Base-by-base conservation (phyloP, 2,888 invertebrate genomes). In the Platycheirus albimanus region DNA sequence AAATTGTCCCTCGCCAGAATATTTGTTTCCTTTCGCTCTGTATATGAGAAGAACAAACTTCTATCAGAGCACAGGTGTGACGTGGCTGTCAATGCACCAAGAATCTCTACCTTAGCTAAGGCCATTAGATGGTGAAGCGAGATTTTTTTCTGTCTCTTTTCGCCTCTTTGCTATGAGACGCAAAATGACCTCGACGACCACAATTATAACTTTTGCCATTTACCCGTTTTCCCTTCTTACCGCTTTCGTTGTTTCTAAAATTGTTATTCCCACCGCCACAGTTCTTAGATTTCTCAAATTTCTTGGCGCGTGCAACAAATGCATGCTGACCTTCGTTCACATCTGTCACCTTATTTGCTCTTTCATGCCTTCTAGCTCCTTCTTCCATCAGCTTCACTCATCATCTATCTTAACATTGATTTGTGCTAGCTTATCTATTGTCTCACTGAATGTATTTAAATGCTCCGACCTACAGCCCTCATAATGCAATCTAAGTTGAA, bases 101-200 rank as follows among this genome's bases (percentile, higher is more conserved):
- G 19, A 15, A n/a, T 71, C 51, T 51, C 8, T 49, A 1, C 6
- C 13, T 11, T 56, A n/a, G 10, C 3, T 10, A 24, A 0, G 1
- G 13, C 13, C 11, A 4, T 13, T 20, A 19, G 45, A 33, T 17
- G 20, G 19, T 33, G 56, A 36, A 45, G 56, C 33, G 11, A 69
- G 36, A 28, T 7, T 19, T 11, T 8, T 11, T n/a, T 33, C 17
- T 30, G 17, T 61, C 11, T 6, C 45, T 61, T 45, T 45, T 11
- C 10, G 30, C 7, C n/a, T 58, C 56, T 13, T 38, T 58, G 17
- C 56, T 41, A 24, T 58, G 24, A 24, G 56, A 28, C 17, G 33
- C 61, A 19, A 33, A 58, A 24, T 58, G 51, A 84, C 15, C 81
- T 72, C 28, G 80, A 83, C n/a, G 85, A 79, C 84, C 11, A 84